Evolutionary conservation across 2,888 invertebrate genomes (phyloP).

Genomic region (Drosophila siamana): DNA sequence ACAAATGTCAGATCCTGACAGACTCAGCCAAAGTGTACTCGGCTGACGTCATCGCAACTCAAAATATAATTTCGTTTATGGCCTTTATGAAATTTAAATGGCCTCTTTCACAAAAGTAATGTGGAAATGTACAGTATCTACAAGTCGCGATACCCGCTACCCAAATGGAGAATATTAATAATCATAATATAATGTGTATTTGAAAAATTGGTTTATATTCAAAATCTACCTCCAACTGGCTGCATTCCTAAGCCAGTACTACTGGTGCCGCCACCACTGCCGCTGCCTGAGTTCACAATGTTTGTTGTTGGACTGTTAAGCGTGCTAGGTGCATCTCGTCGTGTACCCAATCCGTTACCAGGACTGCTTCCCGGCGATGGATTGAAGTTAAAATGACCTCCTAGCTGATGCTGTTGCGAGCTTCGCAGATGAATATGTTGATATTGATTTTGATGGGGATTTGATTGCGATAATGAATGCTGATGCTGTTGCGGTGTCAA

Average conservation of each 20-base stretch:
- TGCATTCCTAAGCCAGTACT: slow-evolving; percentile 77
- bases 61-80: no score
- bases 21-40: no score
- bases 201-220: background rate
- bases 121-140: no score
- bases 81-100: no score
- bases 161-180: no score
- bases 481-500: slow-evolving; percentile 67
- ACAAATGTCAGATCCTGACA: no score
- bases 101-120: no score
- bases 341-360: slow-evolving; percentile 65
- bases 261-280: slow-evolving; percentile 70
- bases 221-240: slow-evolving; percentile 21
- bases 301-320: slow-evolving; percentile 79
- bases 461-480: slow-evolving; percentile 15
- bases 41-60: no score
- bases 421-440: slow-evolving; percentile 43
- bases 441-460: slow-evolving; percentile 31
- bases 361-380: slow-evolving; percentile 69
- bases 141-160: no score
- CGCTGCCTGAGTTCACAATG: slow-evolving; percentile 79
- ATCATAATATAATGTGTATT: no score
- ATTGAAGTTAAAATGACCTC: slow-evolving; percentile 76
- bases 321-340: slow-evolving; percentile 73
- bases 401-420: slow-evolving; percentile 49